These are phyloP conservation scores for Hystrix cristata DNA, from an alignment of 2,113 vertebrate species.

Conservation along the genomic window DNA sequence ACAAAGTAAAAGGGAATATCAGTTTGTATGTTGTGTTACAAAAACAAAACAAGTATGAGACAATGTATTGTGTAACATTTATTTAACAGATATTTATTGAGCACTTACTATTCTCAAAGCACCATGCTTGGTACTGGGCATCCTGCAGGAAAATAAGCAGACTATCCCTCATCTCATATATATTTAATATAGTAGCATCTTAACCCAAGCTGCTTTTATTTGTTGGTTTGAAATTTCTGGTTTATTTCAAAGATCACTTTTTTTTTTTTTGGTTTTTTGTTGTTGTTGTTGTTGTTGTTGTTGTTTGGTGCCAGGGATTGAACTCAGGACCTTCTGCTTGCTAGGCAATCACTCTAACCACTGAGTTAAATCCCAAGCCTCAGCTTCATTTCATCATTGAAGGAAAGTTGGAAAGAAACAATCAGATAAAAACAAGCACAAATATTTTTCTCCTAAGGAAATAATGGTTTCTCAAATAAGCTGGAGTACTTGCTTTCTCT, in stretches of 20 bases:
- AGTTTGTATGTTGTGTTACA: not conserved
- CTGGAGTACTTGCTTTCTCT: not conserved
- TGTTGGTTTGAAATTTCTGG: conserved; percentile 46
- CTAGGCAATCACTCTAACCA: no score
- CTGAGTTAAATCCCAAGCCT: no score
- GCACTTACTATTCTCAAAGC: not conserved
- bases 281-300: no score
- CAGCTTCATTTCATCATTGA: not conserved
- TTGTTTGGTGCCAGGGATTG: no score
- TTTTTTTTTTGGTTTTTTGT: no score
- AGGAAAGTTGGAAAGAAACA: not conserved
- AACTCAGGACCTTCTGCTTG: no score
- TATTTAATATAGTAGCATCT: not conserved
- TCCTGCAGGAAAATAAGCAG: not conserved
- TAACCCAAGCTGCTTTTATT: not conserved
- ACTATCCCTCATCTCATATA: not conserved
- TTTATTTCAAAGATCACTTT: not conserved
- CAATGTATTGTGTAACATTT: not conserved
- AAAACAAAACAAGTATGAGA: conserved; percentile 31
- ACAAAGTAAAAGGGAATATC: not conserved
- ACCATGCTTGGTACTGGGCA: not conserved
- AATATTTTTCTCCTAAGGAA: conserved; percentile 50
- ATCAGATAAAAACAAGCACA: conserved; percentile 32
- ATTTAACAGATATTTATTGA: conserved; percentile 21
- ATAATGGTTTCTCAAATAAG: conserved; percentile 23